These are phyloP conservation scores for Cryptocephalus moraei DNA, from an alignment of 2,888 invertebrate species.

Conservation along the genomic window DNA sequence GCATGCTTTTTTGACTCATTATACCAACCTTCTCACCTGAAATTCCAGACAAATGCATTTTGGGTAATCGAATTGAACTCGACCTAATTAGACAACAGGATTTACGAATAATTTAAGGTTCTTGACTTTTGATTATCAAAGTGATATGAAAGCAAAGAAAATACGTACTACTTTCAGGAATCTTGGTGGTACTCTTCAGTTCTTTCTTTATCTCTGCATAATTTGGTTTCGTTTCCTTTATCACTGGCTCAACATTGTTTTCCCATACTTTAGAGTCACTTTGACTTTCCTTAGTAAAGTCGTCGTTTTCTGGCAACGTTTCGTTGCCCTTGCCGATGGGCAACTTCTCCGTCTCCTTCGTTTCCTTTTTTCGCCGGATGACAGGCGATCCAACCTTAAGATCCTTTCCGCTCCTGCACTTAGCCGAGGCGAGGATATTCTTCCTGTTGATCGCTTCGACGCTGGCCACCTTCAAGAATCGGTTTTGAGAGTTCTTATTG, in stretches of 20 bases:
- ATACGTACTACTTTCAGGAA: constrained; percentile 1
- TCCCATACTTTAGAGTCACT: too few species aligned
- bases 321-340: too few species aligned
- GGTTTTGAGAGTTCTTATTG: constrained; percentile 34
- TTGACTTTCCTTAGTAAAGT: background rate
- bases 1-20: too few species aligned
- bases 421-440: constrained; percentile 78
- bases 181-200: background rate
- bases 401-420: constrained; percentile 73
- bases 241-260: background rate
- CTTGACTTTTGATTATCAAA: too few species aligned
- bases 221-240: background rate
- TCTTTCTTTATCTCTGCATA: background rate
- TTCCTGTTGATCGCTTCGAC: constrained; percentile 78
- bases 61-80: too few species aligned
- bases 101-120: too few species aligned
- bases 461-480: constrained; percentile 68
- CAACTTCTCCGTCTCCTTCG: constrained; percentile 27
- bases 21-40: too few species aligned
- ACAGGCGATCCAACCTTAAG: constrained; percentile 60
- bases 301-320: background rate
- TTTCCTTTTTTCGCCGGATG: constrained; percentile 61
- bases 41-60: too few species aligned
- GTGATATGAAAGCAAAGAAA: background rate
- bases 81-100: too few species aligned